These are phyloP conservation scores for Venturia canescens DNA, from an alignment of 1,140 invertebrate species.

Conservation along the genomic window DNA sequence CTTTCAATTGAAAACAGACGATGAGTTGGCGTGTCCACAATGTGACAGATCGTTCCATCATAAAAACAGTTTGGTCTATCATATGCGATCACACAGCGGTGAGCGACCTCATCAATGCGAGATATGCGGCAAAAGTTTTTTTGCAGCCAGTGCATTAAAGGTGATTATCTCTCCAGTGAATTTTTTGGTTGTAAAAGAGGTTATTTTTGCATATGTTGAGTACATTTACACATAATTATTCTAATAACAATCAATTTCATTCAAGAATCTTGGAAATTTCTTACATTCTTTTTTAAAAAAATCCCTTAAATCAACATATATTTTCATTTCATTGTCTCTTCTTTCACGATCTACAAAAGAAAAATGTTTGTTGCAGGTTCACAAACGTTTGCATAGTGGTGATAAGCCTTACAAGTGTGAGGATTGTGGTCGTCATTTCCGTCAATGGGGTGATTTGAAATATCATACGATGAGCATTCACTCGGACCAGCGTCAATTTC, in stretches of 20 bases:
- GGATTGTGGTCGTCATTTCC: conserved; percentile 86
- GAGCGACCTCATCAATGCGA: conserved; percentile 88
- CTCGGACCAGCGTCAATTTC: conserved; percentile 87
- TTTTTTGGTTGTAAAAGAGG: conserved; percentile 27
- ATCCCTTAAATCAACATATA: neutral
- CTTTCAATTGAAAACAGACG: conserved; percentile 52
- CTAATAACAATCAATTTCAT: no score
- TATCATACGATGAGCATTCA: conserved; percentile 93
- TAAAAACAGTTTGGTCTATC: conserved; percentile 90
- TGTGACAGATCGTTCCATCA: conserved; percentile 88
- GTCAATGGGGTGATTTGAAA: conserved; percentile 93
- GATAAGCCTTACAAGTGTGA: conserved; percentile 90
- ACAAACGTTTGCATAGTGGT: conserved; percentile 85
- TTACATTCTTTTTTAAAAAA: neutral
- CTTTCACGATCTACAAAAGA: neutral
- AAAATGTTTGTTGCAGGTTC: conserved; percentile 76
- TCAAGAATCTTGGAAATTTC: no score
- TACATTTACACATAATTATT: neutral
- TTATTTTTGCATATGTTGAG: conserved; percentile 11
- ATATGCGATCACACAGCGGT: conserved; percentile 87
- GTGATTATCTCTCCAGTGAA: conserved; percentile 67
- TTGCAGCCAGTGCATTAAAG: conserved; percentile 87
- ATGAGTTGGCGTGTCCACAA: conserved; percentile 80
- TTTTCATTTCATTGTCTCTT: neutral
- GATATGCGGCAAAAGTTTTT: conserved; percentile 89